Conservation (phyloP, 2,888 invertebrate species). For the Drosophila neotestacea region DNA sequence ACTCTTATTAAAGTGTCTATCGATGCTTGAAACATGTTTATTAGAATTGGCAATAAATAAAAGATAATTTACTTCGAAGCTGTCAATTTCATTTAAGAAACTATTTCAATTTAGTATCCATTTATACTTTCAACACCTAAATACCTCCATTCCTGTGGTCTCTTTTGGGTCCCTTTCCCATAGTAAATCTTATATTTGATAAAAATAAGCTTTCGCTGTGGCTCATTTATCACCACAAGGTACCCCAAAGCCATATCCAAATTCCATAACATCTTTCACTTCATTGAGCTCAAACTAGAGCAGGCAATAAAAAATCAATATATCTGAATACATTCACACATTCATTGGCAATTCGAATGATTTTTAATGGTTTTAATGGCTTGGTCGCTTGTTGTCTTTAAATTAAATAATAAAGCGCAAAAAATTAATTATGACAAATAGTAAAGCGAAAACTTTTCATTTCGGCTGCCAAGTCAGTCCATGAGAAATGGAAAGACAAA, state of each 20-base stretch:
- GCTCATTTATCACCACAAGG: constrained; percentile 55
- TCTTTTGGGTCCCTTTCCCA: constrained; percentile 22
- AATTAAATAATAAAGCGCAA: constrained; percentile 67
- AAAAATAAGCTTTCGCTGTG: constrained; percentile 59
- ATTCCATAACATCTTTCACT: constrained; percentile 52
- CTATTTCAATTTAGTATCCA: constrained; percentile 7
- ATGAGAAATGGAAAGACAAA: constrained; percentile 25
- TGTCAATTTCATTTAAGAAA: background rate
- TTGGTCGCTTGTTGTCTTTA: constrained; percentile 37
- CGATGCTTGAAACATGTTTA: background rate
- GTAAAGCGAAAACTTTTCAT: constrained; percentile 71
- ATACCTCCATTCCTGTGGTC: constrained; percentile 1
- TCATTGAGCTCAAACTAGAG: constrained; percentile 48
- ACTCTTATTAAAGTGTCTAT: background rate
- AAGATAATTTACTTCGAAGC: background rate
- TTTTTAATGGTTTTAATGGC: constrained; percentile 54
- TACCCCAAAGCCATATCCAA: constrained; percentile 21
- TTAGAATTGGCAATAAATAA: background rate
- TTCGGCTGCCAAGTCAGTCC: constrained; percentile 38
- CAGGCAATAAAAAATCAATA: constrained; percentile 46
- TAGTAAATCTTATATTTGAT: constrained; percentile 21
- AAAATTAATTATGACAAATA: constrained; percentile 78
- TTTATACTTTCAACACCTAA: constrained; percentile 8
- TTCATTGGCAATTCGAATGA: constrained; percentile 31
- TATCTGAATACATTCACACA: constrained; percentile 15